These are phyloP conservation scores for Crotalus horridus DNA, from an alignment of 2,113 vertebrate genomes.

Conservation along the genomic window DNA sequence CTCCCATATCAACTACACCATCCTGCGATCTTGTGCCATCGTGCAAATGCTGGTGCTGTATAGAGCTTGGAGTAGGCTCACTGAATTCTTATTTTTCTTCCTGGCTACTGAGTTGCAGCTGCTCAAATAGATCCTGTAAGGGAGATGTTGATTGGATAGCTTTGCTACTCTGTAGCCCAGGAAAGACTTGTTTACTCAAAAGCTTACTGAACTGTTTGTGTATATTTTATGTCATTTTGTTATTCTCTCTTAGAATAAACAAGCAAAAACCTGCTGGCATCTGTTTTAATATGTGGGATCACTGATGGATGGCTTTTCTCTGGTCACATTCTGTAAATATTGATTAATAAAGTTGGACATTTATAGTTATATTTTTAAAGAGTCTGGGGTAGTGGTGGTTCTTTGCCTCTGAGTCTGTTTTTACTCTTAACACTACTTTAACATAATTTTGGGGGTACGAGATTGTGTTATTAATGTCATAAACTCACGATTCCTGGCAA, in stretches of 20 bases:
- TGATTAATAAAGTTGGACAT: neutral
- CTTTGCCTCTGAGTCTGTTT: neutral
- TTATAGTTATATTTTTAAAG: neutral
- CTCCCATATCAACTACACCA: neutral
- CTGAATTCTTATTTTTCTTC: neutral
- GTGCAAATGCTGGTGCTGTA: neutral
- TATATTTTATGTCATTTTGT: neutral
- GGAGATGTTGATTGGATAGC: neutral
- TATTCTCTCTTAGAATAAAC: neutral
- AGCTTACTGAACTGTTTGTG: neutral
- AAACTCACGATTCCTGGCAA: neutral
- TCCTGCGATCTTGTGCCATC: neutral
- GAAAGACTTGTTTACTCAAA: neutral
- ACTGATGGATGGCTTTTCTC: neutral
- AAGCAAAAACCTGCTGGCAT: neutral
- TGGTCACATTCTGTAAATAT: neutral
- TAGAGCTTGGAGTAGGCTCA: neutral
- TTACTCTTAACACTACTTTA: neutral
- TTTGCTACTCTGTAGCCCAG: neutral
- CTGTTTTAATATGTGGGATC: neutral
- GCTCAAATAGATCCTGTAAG: neutral
- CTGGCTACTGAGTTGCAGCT: neutral
- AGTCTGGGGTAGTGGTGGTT: neutral
- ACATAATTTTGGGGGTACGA: neutral
- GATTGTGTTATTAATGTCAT: neutral